A percentile compares a stretch with the other conserved stretches of the same genome.
phyloP scores from a whole-genome alignment of 2,888 invertebrate species.

The Drosophila histrio region DNA sequence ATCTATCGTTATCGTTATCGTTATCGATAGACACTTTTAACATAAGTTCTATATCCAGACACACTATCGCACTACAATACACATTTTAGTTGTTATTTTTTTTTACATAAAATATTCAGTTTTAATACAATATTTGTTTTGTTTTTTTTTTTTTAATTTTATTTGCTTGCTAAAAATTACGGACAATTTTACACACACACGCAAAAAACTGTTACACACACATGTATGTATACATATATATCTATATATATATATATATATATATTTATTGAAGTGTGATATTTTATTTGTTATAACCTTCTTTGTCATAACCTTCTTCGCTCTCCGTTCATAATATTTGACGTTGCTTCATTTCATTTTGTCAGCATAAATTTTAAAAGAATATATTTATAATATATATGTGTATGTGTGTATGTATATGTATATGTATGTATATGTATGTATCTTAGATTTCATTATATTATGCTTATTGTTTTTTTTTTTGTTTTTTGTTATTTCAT shows the following conservation, averaged over 20 bases:
- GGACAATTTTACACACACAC: conserved; percentile 82
- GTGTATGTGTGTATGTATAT: conserved; percentile 24
- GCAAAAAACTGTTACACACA: conserved; percentile 55
- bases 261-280: conserved; percentile 76
- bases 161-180: conserved; percentile 78
- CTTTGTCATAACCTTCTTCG: not conserved
- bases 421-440: conserved; percentile 30
- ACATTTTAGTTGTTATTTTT: conserved; percentile 23
- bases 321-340: conserved; percentile 12
- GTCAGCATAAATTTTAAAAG: conserved; percentile 78
- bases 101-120: conserved; percentile 69
- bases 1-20: conserved; percentile 2
- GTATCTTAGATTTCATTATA: conserved; percentile 50
- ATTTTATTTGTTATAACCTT: conserved; percentile 53
- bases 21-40: conserved; percentile 24
- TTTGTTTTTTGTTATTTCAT: no score
- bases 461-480: conserved; percentile 42
- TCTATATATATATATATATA: conserved; percentile 44
- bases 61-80: conserved; percentile 33
- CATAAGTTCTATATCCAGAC: conserved; percentile 20
- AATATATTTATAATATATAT: conserved; percentile 75
- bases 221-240: conserved; percentile 35
- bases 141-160: conserved; percentile 36
- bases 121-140: conserved; percentile 47
- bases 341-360: conserved; percentile 23